Evolutionary conservation across 2,888 invertebrate species (phyloP).

Genomic region (Cyrtodaria siliqua): DNA sequence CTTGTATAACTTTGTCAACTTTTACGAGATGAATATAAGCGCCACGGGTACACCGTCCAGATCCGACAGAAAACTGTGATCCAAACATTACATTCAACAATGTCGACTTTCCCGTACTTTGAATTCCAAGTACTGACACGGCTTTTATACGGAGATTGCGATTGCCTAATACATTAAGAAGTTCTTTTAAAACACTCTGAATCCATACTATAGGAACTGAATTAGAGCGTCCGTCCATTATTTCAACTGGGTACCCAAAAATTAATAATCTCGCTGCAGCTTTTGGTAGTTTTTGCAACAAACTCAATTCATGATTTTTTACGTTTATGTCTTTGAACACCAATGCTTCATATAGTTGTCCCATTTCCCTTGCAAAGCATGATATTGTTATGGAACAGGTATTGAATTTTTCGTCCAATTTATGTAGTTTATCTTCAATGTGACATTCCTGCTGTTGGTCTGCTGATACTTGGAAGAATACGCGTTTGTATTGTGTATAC

Average conservation of each 20-base stretch:
- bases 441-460: not conserved
- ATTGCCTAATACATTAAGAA: not conserved
- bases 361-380: not conserved
- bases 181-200: constrained; percentile 15
- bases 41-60: constrained; percentile 54
- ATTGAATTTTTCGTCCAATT: no score
- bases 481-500: not conserved
- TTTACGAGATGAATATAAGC: constrained; percentile 35
- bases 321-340: not conserved
- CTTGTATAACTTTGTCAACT: not conserved
- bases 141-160: constrained; percentile 10
- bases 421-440: not conserved
- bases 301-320: no score
- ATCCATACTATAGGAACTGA: constrained; percentile 38
- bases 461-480: not conserved
- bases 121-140: constrained; percentile 47
- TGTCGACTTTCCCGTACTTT: constrained; percentile 61
- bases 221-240: constrained; percentile 43
- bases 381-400: no score
- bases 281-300: not conserved
- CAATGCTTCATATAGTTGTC: constrained; percentile 9
- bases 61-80: constrained; percentile 38
- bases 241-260: constrained; percentile 39
- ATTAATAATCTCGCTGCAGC: constrained; percentile 17
- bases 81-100: constrained; percentile 57